These are phyloP conservation scores for Lutjanus erythropterus DNA, from an alignment of 2,113 vertebrate species.

Conservation along the genomic window DNA sequence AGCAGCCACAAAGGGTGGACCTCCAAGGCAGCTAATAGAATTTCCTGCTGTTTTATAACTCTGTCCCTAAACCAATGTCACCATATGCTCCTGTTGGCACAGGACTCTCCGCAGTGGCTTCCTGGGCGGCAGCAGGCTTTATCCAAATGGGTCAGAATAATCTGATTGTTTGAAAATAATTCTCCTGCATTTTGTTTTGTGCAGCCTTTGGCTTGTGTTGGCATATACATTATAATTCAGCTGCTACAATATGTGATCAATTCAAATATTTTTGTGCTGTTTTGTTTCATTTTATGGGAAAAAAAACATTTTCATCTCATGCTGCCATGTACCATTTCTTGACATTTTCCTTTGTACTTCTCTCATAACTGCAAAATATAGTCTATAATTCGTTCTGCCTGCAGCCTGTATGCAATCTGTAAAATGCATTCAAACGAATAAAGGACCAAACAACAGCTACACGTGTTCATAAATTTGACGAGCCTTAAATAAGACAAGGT, in stretches of 20 bases:
- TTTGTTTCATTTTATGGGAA: neutral
- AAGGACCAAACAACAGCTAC: neutral
- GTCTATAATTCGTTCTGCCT: constrained; percentile 1
- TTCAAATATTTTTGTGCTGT: neutral
- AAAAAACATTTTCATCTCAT: neutral
- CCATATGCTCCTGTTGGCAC: constrained; percentile 87
- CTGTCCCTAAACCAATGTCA: constrained; percentile 85
- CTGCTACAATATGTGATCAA: neutral
- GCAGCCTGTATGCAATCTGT: neutral
- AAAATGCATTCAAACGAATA: constrained; percentile 37
- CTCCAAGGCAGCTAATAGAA: constrained; percentile 83
- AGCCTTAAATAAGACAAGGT: constrained; percentile 35
- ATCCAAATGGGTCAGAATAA: constrained; percentile 53
- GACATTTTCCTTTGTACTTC: neutral
- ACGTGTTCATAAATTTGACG: neutral
- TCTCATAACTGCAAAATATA: neutral
- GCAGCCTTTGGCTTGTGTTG: constrained; percentile 5
- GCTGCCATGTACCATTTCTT: neutral
- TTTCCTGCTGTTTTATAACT: constrained; percentile 84
- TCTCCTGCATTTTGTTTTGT: constrained; percentile 4
- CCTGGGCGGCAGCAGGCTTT: constrained; percentile 41
- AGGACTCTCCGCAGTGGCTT: constrained; percentile 55
- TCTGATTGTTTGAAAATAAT: constrained; percentile 10
- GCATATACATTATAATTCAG: neutral
- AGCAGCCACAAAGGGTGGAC: constrained; percentile 73